These are phyloP conservation scores for Lonchura striata DNA, from an alignment of 2,113 vertebrate genomes.

Conservation along the genomic window DNA sequence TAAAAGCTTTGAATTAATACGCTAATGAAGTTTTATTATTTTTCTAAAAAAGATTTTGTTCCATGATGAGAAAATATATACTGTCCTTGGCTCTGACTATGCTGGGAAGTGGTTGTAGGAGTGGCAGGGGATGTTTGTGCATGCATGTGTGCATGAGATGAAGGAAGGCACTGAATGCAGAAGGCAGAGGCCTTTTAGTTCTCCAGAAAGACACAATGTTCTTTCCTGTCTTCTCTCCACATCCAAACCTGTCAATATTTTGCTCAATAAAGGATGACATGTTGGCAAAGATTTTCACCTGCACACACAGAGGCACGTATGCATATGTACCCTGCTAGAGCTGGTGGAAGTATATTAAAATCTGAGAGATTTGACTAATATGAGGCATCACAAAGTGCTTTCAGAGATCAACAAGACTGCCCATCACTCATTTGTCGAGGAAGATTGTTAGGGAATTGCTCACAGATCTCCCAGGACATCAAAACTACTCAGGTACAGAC, in stretches of 20 bases:
- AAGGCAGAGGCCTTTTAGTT: neutral
- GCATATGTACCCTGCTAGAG: neutral
- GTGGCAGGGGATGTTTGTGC: neutral
- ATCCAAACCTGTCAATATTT: slow-evolving; percentile 47
- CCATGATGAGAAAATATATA: slow-evolving; percentile 59
- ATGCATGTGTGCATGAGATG: fast-evolving
- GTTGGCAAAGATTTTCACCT: slow-evolving; percentile 4
- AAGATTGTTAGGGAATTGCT: neutral
- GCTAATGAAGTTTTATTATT: slow-evolving; percentile 70
- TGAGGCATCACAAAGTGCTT: neutral
- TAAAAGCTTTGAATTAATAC: slow-evolving; percentile 63
- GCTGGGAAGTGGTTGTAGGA: neutral
- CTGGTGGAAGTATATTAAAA: neutral
- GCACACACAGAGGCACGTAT: neutral
- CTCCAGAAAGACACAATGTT: slow-evolving; percentile 10
- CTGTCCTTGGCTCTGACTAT: slow-evolving; percentile 1
- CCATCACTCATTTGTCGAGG: neutral
- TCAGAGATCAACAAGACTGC: neutral
- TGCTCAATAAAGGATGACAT: neutral
- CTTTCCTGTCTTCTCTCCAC: neutral
- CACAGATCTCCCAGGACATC: neutral
- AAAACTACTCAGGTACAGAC: neutral
- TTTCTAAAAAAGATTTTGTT: slow-evolving; percentile 65
- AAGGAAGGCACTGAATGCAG: neutral
- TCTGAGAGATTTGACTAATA: neutral